Evolutionary conservation across 2,113 vertebrate genomes (phyloP).

Genomic region (Myotis brandtii): DNA sequence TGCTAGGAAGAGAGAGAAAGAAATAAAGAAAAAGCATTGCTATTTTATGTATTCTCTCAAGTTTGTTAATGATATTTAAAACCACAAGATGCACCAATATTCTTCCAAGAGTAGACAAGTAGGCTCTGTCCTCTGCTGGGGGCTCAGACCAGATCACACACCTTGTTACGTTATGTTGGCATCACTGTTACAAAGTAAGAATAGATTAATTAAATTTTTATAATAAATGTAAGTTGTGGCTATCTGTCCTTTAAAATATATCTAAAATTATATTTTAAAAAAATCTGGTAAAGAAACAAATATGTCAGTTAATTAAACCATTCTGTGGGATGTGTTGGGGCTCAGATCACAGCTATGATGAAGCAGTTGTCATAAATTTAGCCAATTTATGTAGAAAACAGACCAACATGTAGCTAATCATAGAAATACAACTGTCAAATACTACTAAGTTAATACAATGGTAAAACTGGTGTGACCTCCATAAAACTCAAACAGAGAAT

Average conservation of each 20-base stretch:
- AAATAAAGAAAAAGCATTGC: not conserved
- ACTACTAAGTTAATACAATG: not conserved
- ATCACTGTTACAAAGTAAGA: not conserved
- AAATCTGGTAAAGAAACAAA: not conserved
- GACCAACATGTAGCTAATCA: accelerated
- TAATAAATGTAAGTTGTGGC: not conserved
- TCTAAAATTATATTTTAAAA: not conserved
- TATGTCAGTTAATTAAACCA: not conserved
- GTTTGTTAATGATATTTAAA: not conserved
- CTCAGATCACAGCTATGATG: not conserved
- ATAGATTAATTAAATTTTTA: not conserved
- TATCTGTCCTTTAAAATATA: not conserved
- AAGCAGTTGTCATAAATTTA: not conserved
- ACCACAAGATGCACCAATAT: not conserved
- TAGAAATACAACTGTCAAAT: not conserved
- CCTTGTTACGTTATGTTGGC: not conserved
- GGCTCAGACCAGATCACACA: not conserved
- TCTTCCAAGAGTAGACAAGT: not conserved
- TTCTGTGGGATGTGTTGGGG: not conserved
- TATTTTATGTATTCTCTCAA: not conserved
- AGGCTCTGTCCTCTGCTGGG: too few species aligned
- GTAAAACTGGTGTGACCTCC: not conserved
- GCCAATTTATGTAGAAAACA: not conserved
- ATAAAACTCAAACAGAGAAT: not conserved
- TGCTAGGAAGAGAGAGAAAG: conserved; percentile 86